Percentiles rank a stretch among this genome's conserved stretches.
Conservation (phyloP, 2,113 vertebrate genomes). For the Xyliphius kryptos region DNA sequence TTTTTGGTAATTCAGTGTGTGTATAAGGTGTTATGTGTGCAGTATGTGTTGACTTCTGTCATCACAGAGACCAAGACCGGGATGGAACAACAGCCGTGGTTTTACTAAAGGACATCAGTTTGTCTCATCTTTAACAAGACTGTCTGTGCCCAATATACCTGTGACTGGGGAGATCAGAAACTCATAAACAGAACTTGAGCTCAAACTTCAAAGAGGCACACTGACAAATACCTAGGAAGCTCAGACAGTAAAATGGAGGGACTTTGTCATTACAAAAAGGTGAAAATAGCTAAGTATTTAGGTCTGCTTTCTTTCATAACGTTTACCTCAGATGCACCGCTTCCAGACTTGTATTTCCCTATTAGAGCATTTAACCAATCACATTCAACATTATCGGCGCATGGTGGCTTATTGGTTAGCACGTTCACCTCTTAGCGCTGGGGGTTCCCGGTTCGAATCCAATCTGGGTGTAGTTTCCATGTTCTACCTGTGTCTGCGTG, state of each 20-base stretch:
- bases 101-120: conserved; percentile 44
- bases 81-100: conserved; percentile 38
- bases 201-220: conserved; percentile 52
- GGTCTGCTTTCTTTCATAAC: too few species aligned
- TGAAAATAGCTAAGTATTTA: conserved; percentile 13
- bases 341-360: too few species aligned
- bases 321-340: too few species aligned
- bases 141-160: conserved; percentile 22
- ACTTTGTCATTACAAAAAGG: conserved; percentile 18
- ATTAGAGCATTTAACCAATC: too few species aligned
- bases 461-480: too few species aligned
- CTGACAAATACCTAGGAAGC: conserved; percentile 34
- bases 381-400: too few species aligned
- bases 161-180: conserved; percentile 8
- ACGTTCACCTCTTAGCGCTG: too few species aligned
- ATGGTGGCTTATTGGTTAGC: too few species aligned
- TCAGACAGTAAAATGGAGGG: conserved; percentile 23
- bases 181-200: conserved; percentile 35
- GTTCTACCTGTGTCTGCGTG: too few species aligned
- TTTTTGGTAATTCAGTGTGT: too few species aligned
- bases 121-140: conserved; percentile 45
- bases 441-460: too few species aligned
- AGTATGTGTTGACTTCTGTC: neutral
- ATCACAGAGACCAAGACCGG: conserved; percentile 28
- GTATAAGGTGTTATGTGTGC: too few species aligned